Conservation (phyloP, 2,113 vertebrate species). For the Orthochromis indermauri region DNA sequence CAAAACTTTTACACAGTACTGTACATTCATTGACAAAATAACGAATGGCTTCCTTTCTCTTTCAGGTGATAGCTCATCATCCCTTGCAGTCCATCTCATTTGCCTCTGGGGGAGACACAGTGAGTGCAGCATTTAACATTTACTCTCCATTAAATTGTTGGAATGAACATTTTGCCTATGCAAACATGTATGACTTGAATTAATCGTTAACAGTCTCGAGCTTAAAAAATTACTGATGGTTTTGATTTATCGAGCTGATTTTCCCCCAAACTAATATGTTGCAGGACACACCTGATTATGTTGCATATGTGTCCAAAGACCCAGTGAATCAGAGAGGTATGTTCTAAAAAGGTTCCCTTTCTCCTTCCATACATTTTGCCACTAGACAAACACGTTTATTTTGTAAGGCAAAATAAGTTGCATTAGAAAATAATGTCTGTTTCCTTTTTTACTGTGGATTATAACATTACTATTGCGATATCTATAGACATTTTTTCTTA, state of each 20-base stretch:
- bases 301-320: constrained; percentile 77
- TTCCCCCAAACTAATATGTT: background rate
- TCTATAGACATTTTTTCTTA: accelerated
- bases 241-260: background rate
- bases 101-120: constrained; percentile 83
- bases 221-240: background rate
- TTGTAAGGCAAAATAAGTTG: too few relatives aligned
- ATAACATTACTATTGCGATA: background rate
- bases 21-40: background rate
- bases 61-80: constrained; percentile 83
- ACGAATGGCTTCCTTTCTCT: background rate
- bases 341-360: background rate
- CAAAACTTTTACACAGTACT: background rate
- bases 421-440: background rate
- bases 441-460: background rate
- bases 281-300: constrained; percentile 85
- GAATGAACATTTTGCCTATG: background rate
- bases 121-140: constrained; percentile 35
- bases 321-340: constrained; percentile 77
- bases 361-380: too few relatives aligned
- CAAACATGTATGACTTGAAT: background rate
- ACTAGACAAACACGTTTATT: too few relatives aligned
- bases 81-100: constrained; percentile 87
- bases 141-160: background rate
- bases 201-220: constrained; percentile 1